A percentile compares a stretch with the other conserved stretches of the same genome.
Conservation (phyloP, 1,140 invertebrate genomes). For the Rhagoletis zephyria region DNA sequence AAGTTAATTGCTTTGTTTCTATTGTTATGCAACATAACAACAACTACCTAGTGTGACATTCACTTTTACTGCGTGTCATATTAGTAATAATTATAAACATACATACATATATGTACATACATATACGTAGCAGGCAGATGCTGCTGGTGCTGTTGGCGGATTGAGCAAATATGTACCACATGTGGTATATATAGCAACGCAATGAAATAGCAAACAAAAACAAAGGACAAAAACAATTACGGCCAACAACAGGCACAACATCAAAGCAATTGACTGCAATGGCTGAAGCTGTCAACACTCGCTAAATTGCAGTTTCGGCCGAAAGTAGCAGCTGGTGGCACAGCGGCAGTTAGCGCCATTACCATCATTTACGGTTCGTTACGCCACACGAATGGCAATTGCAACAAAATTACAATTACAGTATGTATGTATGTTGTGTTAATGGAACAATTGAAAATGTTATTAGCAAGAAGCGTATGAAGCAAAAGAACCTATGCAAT, state of each 20-base stretch:
- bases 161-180: neutral
- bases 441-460: neutral
- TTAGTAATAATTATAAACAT: slow-evolving; percentile 25
- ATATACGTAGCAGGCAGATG: neutral
- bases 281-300: neutral
- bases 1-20: neutral
- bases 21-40: slow-evolving; percentile 8
- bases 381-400: neutral
- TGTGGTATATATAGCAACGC: neutral
- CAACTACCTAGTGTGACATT: neutral
- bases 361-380: slow-evolving; percentile 33
- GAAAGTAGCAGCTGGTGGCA: neutral
- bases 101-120: no score
- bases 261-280: neutral
- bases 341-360: slow-evolving; percentile 18
- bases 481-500: neutral
- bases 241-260: neutral
- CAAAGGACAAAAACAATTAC: slow-evolving; percentile 12
- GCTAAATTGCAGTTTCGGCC: neutral
- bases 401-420: neutral
- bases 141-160: neutral
- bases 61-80: neutral
- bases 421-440: neutral
- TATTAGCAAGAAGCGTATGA: neutral
- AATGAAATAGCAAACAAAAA: slow-evolving; percentile 27